A percentile compares a stretch with the other conserved stretches of the same genome.
Evolutionary conservation across 2,888 invertebrate genomes (phyloP).

Genomic region (Leptopilina syphax): DNA sequence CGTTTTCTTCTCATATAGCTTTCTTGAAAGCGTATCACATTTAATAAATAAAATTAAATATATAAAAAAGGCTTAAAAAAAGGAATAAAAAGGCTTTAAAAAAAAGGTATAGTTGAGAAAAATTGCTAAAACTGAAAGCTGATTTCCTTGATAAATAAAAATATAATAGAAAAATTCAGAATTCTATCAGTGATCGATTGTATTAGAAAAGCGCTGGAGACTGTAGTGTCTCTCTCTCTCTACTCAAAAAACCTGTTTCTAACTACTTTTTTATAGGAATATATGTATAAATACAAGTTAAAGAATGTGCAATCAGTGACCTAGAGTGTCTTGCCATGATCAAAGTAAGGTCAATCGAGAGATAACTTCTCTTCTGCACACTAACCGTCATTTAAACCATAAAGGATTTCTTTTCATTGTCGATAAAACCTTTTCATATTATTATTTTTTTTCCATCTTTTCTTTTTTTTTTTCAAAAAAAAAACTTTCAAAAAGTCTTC

Average conservation of each 20-base stretch:
- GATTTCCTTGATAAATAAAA: slow-evolving; percentile 31
- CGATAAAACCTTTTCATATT: slow-evolving; percentile 42
- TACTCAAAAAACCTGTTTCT: slow-evolving; percentile 31
- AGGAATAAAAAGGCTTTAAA: no score
- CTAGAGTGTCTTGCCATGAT: slow-evolving; percentile 33
- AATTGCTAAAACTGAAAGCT: not conserved
- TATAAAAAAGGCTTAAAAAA: no score
- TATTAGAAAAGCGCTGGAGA: not conserved
- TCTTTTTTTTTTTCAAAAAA: not conserved
- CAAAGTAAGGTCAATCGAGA: slow-evolving; percentile 29
- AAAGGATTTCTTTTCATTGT: not conserved
- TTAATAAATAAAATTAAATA: no score
- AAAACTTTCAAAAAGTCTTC: slow-evolving; percentile 42
- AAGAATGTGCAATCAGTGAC: slow-evolving; percentile 39
- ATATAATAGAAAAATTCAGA: not conserved
- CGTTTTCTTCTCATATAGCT: no score
- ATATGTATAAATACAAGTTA: slow-evolving; percentile 10
- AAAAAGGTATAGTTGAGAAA: no score
- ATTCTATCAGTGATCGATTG: slow-evolving; percentile 27
- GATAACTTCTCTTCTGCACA: slow-evolving; percentile 8
- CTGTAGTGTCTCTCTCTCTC: no score
- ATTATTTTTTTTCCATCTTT: slow-evolving; percentile 5
- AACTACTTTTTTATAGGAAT: not conserved
- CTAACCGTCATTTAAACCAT: not conserved
- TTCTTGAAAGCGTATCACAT: no score